These are phyloP conservation scores for Tenebrosternarchus preto DNA, from an alignment of 2,113 vertebrate genomes.

Conservation along the genomic window DNA sequence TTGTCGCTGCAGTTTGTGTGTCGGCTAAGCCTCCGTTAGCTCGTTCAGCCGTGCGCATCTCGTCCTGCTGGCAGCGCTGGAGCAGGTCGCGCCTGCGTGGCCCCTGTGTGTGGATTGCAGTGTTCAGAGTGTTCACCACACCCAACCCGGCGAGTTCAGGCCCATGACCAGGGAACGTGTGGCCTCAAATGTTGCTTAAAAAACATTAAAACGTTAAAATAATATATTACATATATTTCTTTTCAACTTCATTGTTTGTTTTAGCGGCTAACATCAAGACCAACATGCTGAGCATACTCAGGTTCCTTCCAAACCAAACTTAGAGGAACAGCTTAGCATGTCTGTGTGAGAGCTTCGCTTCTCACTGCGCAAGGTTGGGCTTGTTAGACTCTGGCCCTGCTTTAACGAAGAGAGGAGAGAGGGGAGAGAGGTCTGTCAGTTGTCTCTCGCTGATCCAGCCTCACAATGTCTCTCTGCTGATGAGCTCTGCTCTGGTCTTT, in stretches of 20 bases:
- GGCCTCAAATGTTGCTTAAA: not conserved
- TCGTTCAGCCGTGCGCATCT: not conserved
- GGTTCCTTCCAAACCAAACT: not conserved
- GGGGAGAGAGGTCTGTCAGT: no score
- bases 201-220: not conserved
- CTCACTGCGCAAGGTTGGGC: not conserved
- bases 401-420: no score
- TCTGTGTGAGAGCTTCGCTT: not conserved
- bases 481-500: slow-evolving; percentile 22
- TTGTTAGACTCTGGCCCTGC: not conserved
- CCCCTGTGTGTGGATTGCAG: no score
- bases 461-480: slow-evolving; percentile 17
- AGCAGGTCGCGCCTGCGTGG: not conserved
- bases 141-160: not conserved
- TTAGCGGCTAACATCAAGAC: slow-evolving; percentile 14
- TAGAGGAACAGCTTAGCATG: not conserved
- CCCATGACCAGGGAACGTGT: not conserved
- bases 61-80: not conserved
- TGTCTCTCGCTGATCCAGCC: slow-evolving; percentile 20
- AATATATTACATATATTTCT: not conserved
- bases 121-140: not conserved
- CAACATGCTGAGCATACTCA: not conserved
- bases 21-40: not conserved
- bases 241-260: slow-evolving; percentile 5
- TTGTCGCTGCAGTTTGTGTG: slow-evolving; percentile 6